Evolutionary conservation across 1,140 invertebrate genomes (phyloP).

Genomic region (Diploscapter pachys): DNA sequence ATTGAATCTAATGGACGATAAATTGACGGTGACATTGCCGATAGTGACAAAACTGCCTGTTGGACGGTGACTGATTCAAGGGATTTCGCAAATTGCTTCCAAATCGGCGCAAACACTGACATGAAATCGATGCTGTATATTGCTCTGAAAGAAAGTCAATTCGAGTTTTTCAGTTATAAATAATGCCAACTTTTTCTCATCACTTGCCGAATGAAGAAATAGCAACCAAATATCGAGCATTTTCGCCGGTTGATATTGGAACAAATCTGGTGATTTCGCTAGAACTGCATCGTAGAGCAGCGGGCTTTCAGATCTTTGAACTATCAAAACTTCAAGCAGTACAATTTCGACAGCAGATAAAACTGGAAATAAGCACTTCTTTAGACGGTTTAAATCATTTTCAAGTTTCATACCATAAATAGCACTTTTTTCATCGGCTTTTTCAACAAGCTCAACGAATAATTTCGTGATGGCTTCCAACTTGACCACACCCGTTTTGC

Average conservation of each 20-base stretch:
- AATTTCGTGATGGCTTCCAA: constrained; percentile 11
- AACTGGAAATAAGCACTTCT: background rate
- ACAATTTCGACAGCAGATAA: background rate
- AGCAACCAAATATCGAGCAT: constrained; percentile 6
- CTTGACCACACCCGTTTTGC: constrained; percentile 5
- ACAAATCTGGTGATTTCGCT: background rate
- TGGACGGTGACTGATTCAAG: background rate
- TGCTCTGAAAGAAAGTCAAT: background rate
- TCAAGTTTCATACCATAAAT: background rate
- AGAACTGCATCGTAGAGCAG: background rate
- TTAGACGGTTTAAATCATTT: background rate
- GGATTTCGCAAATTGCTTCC: background rate
- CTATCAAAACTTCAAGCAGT: constrained; percentile 6
- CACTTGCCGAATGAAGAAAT: background rate
- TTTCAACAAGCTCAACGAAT: constrained; percentile 6
- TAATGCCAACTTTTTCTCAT: background rate
- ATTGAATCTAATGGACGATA: background rate
- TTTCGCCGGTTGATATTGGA: background rate
- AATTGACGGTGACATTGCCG: constrained; percentile 10
- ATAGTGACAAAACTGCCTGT: constrained; percentile 1
- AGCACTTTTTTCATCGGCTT: background rate
- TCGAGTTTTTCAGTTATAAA: background rate
- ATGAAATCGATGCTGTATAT: constrained; percentile 2
- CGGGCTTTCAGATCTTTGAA: constrained; percentile 2
- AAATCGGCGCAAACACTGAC: no score